phyloP scores from a whole-genome alignment of 2,113 vertebrate species.

The Xiphorhynchus elegans region DNA sequence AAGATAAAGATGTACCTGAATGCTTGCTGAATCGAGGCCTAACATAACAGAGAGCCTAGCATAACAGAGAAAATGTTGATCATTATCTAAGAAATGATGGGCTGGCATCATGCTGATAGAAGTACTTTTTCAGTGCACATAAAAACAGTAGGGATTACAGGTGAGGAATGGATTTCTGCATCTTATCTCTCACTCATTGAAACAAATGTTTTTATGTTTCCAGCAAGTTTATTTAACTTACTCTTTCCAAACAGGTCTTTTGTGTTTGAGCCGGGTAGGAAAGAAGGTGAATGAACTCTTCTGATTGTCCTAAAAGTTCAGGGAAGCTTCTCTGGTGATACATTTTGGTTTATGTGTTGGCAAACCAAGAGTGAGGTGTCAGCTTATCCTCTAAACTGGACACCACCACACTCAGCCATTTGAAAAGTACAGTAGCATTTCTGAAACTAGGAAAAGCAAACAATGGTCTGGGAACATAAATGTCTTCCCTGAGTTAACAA shows the following conservation, averaged over 20 bases:
- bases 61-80: constrained; percentile 38
- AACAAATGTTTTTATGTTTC: constrained; percentile 26
- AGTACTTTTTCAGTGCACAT: constrained; percentile 33
- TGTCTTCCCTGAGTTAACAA: background rate
- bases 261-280: background rate
- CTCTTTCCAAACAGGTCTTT: background rate
- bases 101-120: constrained; percentile 37
- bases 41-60: background rate
- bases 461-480: background rate
- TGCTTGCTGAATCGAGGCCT: background rate
- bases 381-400: background rate
- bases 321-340: background rate
- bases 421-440: background rate
- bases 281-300: background rate
- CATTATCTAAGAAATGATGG: constrained; percentile 45
- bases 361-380: background rate
- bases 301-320: background rate
- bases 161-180: constrained; percentile 33
- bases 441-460: constrained; percentile 13
- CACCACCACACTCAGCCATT: background rate
- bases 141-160: constrained; percentile 48
- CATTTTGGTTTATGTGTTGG: background rate
- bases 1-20: constrained; percentile 33
- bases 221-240: constrained; percentile 25
- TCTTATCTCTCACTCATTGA: constrained; percentile 10